Evolutionary conservation across 2,113 vertebrate species (phyloP).

Genomic region (Pelvicachromis taeniatus): DNA sequence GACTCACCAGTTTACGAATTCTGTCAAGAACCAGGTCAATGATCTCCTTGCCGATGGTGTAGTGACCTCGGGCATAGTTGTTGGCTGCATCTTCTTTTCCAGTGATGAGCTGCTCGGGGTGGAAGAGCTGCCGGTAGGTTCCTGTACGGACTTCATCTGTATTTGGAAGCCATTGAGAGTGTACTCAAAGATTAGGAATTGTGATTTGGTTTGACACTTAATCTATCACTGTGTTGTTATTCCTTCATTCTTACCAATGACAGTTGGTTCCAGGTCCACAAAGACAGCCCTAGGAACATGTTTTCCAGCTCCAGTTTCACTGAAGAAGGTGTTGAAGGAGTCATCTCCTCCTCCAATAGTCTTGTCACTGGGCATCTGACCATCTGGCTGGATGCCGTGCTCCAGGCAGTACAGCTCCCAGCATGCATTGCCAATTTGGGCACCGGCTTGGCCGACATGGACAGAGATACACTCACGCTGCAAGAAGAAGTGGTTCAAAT

Average conservation of each 20-base stretch:
- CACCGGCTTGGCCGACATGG: not conserved
- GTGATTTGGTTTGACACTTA: not conserved
- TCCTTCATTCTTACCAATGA: constrained; percentile 50
- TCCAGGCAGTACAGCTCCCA: not conserved
- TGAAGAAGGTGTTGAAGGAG: not conserved
- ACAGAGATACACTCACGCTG: not conserved
- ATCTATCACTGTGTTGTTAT: not conserved
- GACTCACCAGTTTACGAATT: constrained; percentile 64
- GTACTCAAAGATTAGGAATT: not conserved
- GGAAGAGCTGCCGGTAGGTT: constrained; percentile 78
- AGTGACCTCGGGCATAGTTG: constrained; percentile 68
- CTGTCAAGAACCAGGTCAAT: constrained; percentile 60
- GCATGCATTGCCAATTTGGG: not conserved
- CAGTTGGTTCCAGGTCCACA: constrained; percentile 57
- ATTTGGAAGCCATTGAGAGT: not conserved
- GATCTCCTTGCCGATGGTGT: constrained; percentile 66
- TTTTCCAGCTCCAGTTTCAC: not conserved
- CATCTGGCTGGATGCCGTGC: not conserved
- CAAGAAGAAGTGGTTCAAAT: constrained; percentile 30
- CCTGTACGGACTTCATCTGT: constrained; percentile 77
- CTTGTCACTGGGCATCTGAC: not conserved
- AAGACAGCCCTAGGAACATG: not conserved
- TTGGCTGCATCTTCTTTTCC: constrained; percentile 69
- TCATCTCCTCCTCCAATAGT: not conserved
- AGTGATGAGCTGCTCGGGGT: constrained; percentile 67